Evolutionary conservation across 1,140 invertebrate genomes (phyloP).

Genomic region (Steinernema khuongi): DNA sequence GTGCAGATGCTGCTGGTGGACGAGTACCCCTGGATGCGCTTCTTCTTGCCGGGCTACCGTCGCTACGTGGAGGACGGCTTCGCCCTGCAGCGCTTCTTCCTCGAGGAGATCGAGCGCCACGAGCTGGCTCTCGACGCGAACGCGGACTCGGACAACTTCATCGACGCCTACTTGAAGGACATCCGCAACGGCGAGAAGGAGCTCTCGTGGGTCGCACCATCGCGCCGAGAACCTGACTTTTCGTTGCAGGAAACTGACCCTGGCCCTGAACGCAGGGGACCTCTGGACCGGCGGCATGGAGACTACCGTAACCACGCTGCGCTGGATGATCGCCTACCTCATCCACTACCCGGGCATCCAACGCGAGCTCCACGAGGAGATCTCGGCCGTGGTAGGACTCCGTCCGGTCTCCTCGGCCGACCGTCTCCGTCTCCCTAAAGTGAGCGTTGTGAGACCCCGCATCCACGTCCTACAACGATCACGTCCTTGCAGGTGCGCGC

Average conservation of each 20-base stretch:
- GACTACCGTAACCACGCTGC: slow-evolving; percentile 59
- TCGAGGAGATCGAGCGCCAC: slow-evolving; percentile 46
- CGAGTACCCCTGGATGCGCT: slow-evolving; percentile 36
- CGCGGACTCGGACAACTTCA: slow-evolving; percentile 27
- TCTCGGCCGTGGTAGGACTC: slow-evolving; percentile 26
- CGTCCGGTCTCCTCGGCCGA: neutral
- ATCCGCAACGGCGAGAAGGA: neutral
- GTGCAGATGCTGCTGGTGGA: slow-evolving; percentile 44
- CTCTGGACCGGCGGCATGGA: slow-evolving; percentile 60
- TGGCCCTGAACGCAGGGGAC: slow-evolving; percentile 45
- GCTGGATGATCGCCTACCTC: slow-evolving; percentile 61
- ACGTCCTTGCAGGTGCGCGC: slow-evolving; percentile 38
- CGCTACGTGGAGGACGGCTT: slow-evolving; percentile 43
- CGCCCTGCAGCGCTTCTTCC: slow-evolving; percentile 41
- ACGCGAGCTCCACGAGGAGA: slow-evolving; percentile 58
- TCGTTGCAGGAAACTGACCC: slow-evolving; percentile 30
- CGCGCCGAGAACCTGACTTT: neutral
- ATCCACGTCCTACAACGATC: slow-evolving; percentile 12
- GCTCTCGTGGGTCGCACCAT: neutral
- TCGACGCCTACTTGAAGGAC: slow-evolving; percentile 29
- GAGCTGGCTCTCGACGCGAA: slow-evolving; percentile 21
- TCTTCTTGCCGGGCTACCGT: slow-evolving; percentile 41
- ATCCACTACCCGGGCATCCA: slow-evolving; percentile 58
- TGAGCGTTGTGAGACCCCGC: slow-evolving; percentile 17
- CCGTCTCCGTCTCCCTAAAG: slow-evolving; percentile 17